These are phyloP conservation scores for Merluccius polli DNA, from an alignment of 2,797 vertebrate species.

Conservation along the genomic window DNA sequence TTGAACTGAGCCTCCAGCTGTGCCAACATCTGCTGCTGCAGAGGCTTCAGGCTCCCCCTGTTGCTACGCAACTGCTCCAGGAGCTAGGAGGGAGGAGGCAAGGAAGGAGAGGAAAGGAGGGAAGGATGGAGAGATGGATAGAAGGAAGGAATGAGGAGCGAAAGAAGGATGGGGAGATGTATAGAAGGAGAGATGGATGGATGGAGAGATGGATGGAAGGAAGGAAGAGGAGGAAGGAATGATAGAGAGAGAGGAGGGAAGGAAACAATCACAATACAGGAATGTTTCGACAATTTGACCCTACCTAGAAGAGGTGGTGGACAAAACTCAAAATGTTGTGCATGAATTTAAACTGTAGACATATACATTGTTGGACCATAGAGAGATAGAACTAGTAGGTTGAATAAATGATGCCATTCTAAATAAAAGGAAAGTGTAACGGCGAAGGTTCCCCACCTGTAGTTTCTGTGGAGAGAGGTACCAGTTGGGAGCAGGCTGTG, in stretches of 20 bases:
- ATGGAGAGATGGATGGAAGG: neutral
- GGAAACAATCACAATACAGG: neutral
- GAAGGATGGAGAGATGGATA: neutral
- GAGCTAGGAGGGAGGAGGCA: constrained; percentile 64
- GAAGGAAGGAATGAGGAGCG: too few relatives aligned
- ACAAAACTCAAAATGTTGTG: neutral
- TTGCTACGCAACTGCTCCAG: constrained; percentile 95
- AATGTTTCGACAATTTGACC: neutral
- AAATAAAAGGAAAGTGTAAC: neutral
- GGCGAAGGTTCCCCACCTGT: constrained; percentile 73
- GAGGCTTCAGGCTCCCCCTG: constrained; percentile 89
- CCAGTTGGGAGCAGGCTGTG: constrained; percentile 90
- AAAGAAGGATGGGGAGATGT: too few relatives aligned
- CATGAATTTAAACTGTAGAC: too few relatives aligned
- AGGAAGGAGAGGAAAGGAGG: neutral
- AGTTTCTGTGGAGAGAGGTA: constrained; percentile 95
- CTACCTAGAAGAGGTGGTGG: neutral
- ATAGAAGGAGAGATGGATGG: constrained; percentile 39
- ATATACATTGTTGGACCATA: too few relatives aligned
- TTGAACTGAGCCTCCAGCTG: constrained; percentile 96
- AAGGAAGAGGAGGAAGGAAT: neutral
- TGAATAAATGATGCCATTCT: neutral
- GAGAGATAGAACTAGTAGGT: too few relatives aligned
- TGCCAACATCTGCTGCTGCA: constrained; percentile 94
- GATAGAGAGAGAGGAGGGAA: neutral